Conservation (phyloP, 2,797 vertebrate species). For the Enteromius unitaeniatus region DNA sequence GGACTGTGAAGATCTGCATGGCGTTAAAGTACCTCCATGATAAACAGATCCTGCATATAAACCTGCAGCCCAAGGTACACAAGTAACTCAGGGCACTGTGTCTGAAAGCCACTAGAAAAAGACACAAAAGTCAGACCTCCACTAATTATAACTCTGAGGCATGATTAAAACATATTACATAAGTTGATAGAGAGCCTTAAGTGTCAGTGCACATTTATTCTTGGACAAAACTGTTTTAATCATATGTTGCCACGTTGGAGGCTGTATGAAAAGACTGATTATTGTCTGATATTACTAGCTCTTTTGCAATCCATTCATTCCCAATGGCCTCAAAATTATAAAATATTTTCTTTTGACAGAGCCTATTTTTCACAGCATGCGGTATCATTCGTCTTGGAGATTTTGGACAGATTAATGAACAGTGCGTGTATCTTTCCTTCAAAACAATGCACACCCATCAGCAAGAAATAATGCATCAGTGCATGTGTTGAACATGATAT, state of each 20-base stretch:
- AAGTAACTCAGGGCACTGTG: background rate
- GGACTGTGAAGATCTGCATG: constrained; percentile 14
- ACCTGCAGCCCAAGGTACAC: constrained; percentile 15
- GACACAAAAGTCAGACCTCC: too few species aligned
- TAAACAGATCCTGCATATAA: background rate
- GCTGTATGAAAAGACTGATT: too few species aligned
- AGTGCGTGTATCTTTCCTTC: background rate
- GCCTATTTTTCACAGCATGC: constrained; percentile 5
- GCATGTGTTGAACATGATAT: background rate
- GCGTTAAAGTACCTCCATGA: constrained; percentile 17
- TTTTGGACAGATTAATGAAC: background rate
- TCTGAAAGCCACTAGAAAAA: background rate
- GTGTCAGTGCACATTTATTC: background rate
- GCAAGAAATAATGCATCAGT: background rate
- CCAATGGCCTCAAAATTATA: background rate
- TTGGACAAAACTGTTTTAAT: too few species aligned
- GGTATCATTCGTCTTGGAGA: background rate
- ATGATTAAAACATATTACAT: too few species aligned
- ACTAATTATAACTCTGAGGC: too few species aligned
- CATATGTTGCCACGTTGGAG: too few species aligned
- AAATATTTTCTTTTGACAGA: background rate
- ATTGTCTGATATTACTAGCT: background rate
- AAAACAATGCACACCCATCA: background rate
- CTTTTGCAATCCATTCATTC: background rate
- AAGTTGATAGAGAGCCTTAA: background rate